These are phyloP conservation scores for Pyralis farinalis DNA, from an alignment of 2,888 invertebrate species.

Conservation along the genomic window DNA sequence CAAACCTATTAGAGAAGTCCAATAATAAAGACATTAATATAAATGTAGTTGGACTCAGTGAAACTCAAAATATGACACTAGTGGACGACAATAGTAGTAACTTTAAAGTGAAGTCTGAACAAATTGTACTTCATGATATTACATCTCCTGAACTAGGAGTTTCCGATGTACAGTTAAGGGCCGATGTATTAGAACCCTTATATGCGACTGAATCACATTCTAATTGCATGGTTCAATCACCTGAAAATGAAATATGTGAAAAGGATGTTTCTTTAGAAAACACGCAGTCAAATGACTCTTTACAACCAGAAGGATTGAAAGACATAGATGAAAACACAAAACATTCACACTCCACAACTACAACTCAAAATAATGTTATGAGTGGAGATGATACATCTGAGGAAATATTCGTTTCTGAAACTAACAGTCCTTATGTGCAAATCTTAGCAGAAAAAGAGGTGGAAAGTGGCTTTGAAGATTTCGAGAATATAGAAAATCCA, in stretches of 20 bases:
- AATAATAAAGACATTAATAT: background rate
- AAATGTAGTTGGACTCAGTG: background rate
- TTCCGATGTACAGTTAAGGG: too few relatives aligned
- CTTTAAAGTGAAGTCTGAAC: background rate
- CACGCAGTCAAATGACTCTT: background rate
- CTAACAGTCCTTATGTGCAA: constrained; percentile 52
- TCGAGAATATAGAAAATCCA: constrained; percentile 26
- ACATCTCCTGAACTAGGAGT: background rate
- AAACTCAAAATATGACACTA: background rate
- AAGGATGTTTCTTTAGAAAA: background rate
- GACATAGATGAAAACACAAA: background rate
- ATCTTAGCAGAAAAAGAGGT: constrained; percentile 31
- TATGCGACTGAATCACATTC: background rate
- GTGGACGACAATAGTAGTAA: background rate
- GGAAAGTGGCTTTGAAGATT: constrained; percentile 11
- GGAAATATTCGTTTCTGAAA: constrained; percentile 46
- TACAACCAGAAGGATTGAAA: background rate
- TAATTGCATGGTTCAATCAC: background rate
- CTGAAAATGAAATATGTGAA: background rate
- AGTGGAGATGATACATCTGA: constrained; percentile 22
- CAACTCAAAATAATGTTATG: constrained; percentile 4
- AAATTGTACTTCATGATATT: background rate
- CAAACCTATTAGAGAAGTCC: background rate
- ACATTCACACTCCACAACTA: background rate
- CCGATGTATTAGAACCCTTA: background rate